A percentile compares a stretch with the other conserved stretches of the same genome.
Evolutionary conservation across 1,140 invertebrate genomes (phyloP).

Genomic region (Ips nitidus): DNA sequence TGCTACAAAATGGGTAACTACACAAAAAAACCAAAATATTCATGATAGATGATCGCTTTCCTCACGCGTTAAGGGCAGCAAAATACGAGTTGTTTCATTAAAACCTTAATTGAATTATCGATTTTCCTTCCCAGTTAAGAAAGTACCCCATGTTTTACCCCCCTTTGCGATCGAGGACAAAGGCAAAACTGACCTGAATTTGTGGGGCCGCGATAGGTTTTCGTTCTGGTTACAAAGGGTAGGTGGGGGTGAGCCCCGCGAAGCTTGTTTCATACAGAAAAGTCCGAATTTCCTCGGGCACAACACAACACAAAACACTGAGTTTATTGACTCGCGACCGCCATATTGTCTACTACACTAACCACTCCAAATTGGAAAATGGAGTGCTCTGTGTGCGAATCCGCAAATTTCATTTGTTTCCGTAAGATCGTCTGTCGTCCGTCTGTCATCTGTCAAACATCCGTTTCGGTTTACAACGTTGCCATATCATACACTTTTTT

Average conservation of each 20-base stretch:
- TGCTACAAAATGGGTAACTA: background rate
- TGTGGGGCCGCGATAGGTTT: background rate
- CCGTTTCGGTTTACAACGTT: no score
- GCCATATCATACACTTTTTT: no score
- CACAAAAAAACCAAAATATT: background rate
- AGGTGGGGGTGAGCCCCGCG: background rate
- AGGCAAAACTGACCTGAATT: constrained; percentile 11
- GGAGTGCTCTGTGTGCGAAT: background rate
- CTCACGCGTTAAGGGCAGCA: background rate
- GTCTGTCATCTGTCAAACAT: no score
- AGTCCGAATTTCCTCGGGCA: background rate
- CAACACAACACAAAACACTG: background rate
- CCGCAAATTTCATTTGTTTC: no score
- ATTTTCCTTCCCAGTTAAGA: constrained; percentile 1
- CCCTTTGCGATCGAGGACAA: constrained; percentile 3
- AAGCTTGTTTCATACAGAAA: constrained; percentile 8
- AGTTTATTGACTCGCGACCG: constrained; percentile 1
- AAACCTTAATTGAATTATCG: constrained; percentile 11
- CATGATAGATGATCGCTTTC: background rate
- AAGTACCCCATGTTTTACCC: constrained; percentile 1
- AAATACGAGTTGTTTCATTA: background rate
- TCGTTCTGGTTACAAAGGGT: background rate
- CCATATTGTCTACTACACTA: background rate
- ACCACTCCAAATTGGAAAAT: background rate
- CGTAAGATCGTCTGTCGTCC: no score